These are phyloP conservation scores for Dipodomys spectabilis DNA, from an alignment of 2,113 vertebrate genomes.

Conservation along the genomic window DNA sequence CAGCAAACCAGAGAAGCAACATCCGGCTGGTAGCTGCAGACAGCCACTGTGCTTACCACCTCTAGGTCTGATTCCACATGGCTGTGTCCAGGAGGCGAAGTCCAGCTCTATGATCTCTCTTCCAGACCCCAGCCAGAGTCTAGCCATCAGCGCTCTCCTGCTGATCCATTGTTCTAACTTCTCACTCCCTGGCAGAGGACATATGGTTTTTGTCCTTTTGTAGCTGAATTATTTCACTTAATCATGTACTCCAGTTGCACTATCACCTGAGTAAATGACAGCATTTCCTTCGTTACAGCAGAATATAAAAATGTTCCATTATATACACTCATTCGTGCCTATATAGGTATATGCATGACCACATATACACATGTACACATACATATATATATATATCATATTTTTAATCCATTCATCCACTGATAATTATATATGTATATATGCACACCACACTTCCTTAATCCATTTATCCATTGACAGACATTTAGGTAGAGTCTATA, in stretches of 20 bases:
- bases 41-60: not conserved
- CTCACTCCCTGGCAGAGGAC: not conserved
- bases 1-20: too few relatives aligned
- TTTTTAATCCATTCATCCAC: too few relatives aligned
- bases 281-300: not conserved
- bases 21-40: too few relatives aligned
- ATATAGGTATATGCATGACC: too few relatives aligned
- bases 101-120: not conserved
- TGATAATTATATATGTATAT: too few relatives aligned
- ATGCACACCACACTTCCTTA: too few relatives aligned
- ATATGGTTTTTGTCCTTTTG: not conserved
- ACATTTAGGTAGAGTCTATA: not conserved
- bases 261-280: not conserved
- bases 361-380: too few relatives aligned
- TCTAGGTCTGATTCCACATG: not conserved
- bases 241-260: not conserved
- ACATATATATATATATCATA: too few relatives aligned
- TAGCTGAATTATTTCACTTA: not conserved
- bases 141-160: not conserved
- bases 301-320: not conserved
- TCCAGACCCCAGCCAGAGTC: fast-evolving
- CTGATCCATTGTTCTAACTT: too few relatives aligned
- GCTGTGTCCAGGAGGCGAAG: too few relatives aligned
- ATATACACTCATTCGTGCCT: too few relatives aligned
- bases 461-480: not conserved